Evolutionary conservation across 2,113 vertebrate genomes (phyloP).

Genomic region (Climacteris rufus): DNA sequence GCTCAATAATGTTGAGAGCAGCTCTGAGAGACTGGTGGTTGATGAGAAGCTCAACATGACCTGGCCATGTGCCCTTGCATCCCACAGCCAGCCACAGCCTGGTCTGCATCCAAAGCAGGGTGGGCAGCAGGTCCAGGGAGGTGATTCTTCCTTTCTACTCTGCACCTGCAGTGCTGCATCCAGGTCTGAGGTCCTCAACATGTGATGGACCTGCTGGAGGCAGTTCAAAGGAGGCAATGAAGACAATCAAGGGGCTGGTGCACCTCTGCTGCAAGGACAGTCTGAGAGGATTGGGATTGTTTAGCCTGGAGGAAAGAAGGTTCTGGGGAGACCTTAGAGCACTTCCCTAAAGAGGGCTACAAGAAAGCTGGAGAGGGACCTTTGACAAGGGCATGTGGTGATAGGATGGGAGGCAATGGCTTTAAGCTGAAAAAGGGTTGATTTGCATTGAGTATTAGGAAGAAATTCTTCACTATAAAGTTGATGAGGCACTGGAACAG

Average conservation of each 20-base stretch:
- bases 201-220: background rate
- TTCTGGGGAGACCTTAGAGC: background rate
- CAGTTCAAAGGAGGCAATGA: background rate
- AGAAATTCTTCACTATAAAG: background rate
- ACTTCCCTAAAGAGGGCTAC: background rate
- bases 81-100: rapidly evolving
- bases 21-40: background rate
- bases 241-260: background rate
- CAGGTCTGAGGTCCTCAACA: rapidly evolving
- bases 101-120: rapidly evolving
- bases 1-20: background rate
- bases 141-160: background rate
- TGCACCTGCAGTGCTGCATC: background rate
- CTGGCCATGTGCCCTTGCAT: background rate
- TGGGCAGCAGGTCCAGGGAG: background rate
- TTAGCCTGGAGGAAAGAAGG: background rate
- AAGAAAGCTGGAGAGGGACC: background rate
- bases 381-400: background rate
- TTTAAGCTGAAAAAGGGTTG: background rate
- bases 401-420: background rate
- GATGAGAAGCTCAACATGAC: background rate
- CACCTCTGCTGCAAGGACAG: background rate
- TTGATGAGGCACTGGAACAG: background rate
- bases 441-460: background rate
- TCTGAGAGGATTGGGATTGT: background rate